Evolutionary conservation across 2,797 vertebrate species (phyloP), one percentile per base, ranked within the genome.

Genomic region (Myripristis murdjan): DNA sequence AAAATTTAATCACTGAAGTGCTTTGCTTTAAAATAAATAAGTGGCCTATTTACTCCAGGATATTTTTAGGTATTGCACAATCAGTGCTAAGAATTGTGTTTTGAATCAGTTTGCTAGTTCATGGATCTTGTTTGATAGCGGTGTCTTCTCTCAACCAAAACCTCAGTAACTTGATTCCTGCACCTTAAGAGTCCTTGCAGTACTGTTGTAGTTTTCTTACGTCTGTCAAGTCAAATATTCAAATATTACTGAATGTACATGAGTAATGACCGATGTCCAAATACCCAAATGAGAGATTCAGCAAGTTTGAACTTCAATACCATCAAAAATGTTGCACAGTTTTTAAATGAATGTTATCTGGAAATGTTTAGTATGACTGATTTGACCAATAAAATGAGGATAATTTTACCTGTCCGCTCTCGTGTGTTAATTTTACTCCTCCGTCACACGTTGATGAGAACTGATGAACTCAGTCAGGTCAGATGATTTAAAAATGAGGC

Each of bases 231-330:
- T n/a, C n/a, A n/a, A n/a, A n/a, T n/a, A n/a, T 5, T 49, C 41
- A 22, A 64, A 41, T 22, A 62, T 22, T 1, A 2, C 5, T 68
- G 41, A 66, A 53, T 84, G 56, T 81, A n/a, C n/a, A n/a, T n/a
- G n/a, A n/a, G n/a, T n/a, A n/a, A n/a, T n/a, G n/a, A n/a, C n/a
- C n/a, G n/a, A n/a, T n/a, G n/a, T n/a, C 64, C 5, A 44, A 37
- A 28, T 28, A 28, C 28, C 28, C 28, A 6, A 28, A 28, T 28
- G 28, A 28, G 28, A 28, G 28, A 28, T 28, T 28, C 6, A 28
- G 28, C 28, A 28, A 28, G 28, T 2, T 28, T 28, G 28, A 28
- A 28, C 4, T 28, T 5, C 4, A 28, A 5, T 28, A 28, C 28
- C 28, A 28, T 28, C 1, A 28, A 28, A 28, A 28, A 6, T 5